Evolutionary conservation across 2,113 vertebrate species (phyloP), one percentile per base, ranked within the genome.

Genomic region (Oryzias javanicus): DNA sequence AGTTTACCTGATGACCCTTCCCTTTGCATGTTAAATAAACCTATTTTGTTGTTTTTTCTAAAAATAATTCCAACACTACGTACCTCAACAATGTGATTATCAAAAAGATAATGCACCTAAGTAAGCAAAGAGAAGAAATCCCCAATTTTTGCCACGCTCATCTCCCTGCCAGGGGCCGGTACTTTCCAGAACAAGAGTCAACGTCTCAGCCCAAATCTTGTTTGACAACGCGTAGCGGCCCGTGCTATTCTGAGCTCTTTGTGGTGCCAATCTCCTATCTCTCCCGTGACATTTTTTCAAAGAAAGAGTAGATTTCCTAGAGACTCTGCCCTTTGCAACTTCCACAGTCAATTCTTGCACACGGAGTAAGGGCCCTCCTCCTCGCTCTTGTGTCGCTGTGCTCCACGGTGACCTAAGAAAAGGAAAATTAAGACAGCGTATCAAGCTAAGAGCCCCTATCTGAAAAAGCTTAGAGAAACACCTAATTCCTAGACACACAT

Each of bases 281-380:
- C 90, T 92, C 93, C 94, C 91, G 92, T 95, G 95, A 98, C 96
- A 98, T 96, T 98, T 98, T 97, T 97, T 95, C 93, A 96, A 98
- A 98, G 96, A 95, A 93, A 96, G 94, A 95, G 93, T 95, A 92
- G 93, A 98, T 99, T 99, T 99, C 96, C 96, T 97, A 95, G 95
- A 97, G 95, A 98, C 96, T 95, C 93, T 93, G 93, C 94, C 93
- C 93, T 93, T 94, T 95, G 94, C 94, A 94, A 96, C 95, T 96
- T 98, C 94, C 94, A 96, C 80, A 90, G 93, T 88, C 93, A 94
- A 95, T 94, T 95, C 92, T 92, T 82, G 86, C 91, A 86, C 91
- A 92, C 88, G 91, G 93, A 94, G 93, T 89, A 82, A 80, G 92
- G 91, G 85, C 89, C 91, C 93, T 92, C 90, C 89, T 94, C 92